Evolutionary conservation across 2,113 vertebrate genomes (phyloP), one percentile per base, ranked within the genome.

Genomic region (Phalacrocorax carbo): DNA sequence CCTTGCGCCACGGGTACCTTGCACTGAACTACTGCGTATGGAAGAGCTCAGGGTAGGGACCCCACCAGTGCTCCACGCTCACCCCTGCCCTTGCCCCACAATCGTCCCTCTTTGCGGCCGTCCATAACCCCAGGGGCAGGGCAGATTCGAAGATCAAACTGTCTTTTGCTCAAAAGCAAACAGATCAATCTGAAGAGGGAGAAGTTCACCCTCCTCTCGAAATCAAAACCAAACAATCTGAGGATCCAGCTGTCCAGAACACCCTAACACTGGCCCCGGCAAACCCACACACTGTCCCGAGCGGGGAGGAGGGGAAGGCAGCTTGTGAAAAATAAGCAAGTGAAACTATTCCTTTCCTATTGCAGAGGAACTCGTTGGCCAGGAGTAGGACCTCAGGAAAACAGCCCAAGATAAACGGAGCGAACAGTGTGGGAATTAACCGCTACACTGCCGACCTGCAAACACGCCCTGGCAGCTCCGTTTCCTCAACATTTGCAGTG

Each of bases 131-230:
- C 51, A 49, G 36, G 27, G 46, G 54, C 62, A 91, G 86, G 83
- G 42, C 84, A 85, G 66, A 65, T 62, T 15, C 49, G 77, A 87
- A 82, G 87, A 93, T 61, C 86, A 76, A 95, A 80, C 71, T 16
- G 51, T 7, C 0, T 84, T 91, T 95, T 94, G 96, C 79, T 88
- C 93, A 80, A 66, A 72, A 87, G n/a, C 89, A 95, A 96, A 96
- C 82, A 96, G 84, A 95, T 97, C 86, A 48, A 96, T 97, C 14
- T 4, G 44, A 77, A 89, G 38, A 93, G 97, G 94, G 84, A 87
- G 87, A 94, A 95, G 94, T 95, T 90, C 84, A 87, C 11, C 7
- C 1, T 36, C 26, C 73, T 84, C 92, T 71, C 5, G 2, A 78
- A 82, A 87, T 49, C 54, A 72, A 95, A 94, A 86, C 40, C 77